A percentile compares a stretch with the other conserved stretches of the same genome.
Evolutionary conservation across 1,140 invertebrate genomes (phyloP).

Genomic region (Conus betulinus): DNA sequence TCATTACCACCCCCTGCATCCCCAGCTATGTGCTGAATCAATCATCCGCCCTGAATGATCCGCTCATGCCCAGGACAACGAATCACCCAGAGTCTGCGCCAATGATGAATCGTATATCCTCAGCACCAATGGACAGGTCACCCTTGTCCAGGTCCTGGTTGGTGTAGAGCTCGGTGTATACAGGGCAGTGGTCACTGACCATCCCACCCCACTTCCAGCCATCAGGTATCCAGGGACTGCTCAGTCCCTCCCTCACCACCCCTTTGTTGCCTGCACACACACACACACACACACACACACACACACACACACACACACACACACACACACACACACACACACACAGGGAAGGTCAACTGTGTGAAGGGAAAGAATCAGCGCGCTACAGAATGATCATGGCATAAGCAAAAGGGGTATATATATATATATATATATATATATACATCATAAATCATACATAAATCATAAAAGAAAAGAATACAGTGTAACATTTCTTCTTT

Average conservation of each 20-base stretch:
- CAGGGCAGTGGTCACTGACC: constrained; percentile 83
- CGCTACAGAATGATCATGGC: not conserved
- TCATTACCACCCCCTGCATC: no score
- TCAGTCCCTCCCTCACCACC: constrained; percentile 82
- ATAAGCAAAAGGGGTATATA: no score
- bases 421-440: no score
- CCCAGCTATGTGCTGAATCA: no score
- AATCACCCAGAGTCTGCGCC: constrained; percentile 19
- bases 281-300: constrained; percentile 18
- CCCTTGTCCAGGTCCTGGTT: constrained; percentile 65
- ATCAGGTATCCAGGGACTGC: constrained; percentile 86
- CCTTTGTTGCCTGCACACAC: constrained; percentile 78
- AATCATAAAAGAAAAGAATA: no score
- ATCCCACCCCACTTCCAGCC: constrained; percentile 89
- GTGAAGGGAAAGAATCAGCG: not conserved
- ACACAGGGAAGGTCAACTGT: not conserved
- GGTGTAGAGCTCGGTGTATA: constrained; percentile 80
- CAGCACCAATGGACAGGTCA: constrained; percentile 34
- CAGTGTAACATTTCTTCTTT: no score
- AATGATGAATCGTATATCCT: constrained; percentile 22
- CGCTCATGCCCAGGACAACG: no score
- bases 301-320: not conserved
- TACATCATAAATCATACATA: no score
- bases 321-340: not conserved
- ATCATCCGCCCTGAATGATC: no score